phyloP scores from a whole-genome alignment of 2,888 invertebrate species.

The Morpho helenor region DNA sequence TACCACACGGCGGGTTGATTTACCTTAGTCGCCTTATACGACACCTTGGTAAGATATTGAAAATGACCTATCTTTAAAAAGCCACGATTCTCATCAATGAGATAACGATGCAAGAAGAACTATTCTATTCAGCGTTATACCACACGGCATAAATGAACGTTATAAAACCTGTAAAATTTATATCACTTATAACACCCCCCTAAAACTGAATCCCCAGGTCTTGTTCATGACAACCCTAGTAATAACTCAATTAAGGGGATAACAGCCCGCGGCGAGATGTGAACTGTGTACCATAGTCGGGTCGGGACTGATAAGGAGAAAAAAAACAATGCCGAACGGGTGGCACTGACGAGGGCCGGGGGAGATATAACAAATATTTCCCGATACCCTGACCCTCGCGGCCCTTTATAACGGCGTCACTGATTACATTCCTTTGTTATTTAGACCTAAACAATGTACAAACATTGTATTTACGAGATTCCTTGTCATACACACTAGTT shows the following conservation, averaged over 20 bases:
- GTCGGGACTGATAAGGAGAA: conserved; percentile 47
- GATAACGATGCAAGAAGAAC: too few relatives aligned
- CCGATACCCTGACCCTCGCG: conserved; percentile 52
- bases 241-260: conserved; percentile 74
- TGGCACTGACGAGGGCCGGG: conserved; percentile 40
- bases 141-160: too few relatives aligned
- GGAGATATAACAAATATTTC: conserved; percentile 48
- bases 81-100: too few relatives aligned
- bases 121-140: too few relatives aligned
- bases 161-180: too few relatives aligned
- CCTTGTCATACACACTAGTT: neutral
- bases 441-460: conserved; percentile 55
- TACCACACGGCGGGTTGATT: too few relatives aligned
- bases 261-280: conserved; percentile 52
- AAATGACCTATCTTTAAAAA: too few relatives aligned
- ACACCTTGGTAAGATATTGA: too few relatives aligned
- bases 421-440: conserved; percentile 71
- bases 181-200: too few relatives aligned
- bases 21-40: too few relatives aligned
- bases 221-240: conserved; percentile 24
- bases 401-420: conserved; percentile 55
- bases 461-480: conserved; percentile 41
- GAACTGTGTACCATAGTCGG: conserved; percentile 35
- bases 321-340: conserved; percentile 47
- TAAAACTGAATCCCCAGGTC: too few relatives aligned